phyloP scores from a whole-genome alignment of 1,140 invertebrate genomes.

The Lamellibrachia luymesi region DNA sequence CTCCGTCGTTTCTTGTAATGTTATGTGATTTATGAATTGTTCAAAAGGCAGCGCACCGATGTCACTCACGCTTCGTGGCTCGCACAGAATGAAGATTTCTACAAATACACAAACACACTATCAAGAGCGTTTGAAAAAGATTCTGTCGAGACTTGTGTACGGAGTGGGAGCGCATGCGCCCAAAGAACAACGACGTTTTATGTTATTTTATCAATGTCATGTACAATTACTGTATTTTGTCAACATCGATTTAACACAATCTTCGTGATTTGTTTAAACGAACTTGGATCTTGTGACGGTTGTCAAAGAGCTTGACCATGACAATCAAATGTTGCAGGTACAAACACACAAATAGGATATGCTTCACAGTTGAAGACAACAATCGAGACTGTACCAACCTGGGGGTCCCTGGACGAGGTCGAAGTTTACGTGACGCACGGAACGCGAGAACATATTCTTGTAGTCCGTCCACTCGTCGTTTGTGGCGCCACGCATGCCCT shows the following conservation, averaged over 20 bases:
- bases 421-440: slow-evolving; percentile 17
- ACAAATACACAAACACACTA: not conserved
- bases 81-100: not conserved
- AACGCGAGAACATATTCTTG: slow-evolving; percentile 17
- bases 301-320: too few species aligned
- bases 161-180: too few species aligned
- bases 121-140: not conserved
- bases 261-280: too few species aligned
- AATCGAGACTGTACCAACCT: not conserved
- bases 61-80: not conserved
- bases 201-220: too few species aligned
- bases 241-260: too few species aligned
- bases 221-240: too few species aligned
- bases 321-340: too few species aligned
- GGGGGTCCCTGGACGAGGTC: not conserved
- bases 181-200: too few species aligned
- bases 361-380: not conserved
- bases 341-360: too few species aligned
- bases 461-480: slow-evolving; percentile 20
- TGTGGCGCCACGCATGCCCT: slow-evolving; percentile 3
- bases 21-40: not conserved
- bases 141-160: too few species aligned
- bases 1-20: not conserved
- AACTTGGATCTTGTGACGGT: too few species aligned
- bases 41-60: not conserved